Evolutionary conservation across 2,113 vertebrate species (phyloP).

Genomic region (Eulemur rufifrons): DNA sequence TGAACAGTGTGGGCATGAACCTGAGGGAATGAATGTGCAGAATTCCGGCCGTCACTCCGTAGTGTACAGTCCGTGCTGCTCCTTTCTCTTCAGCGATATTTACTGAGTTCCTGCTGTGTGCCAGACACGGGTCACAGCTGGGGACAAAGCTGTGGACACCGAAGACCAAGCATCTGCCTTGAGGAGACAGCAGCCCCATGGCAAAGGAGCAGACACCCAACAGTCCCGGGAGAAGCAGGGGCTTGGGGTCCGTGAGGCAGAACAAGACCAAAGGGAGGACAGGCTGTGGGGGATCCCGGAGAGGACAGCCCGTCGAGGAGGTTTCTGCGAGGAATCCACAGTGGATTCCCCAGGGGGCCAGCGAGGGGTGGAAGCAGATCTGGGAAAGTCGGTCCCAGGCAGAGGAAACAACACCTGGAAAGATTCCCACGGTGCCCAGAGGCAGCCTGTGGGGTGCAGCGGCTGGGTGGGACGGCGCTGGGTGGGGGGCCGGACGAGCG

Average conservation of each 20-base stretch:
- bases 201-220: background rate
- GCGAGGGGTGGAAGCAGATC: too few species aligned
- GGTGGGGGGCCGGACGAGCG: accelerated
- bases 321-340: background rate
- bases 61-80: background rate
- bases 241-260: accelerated
- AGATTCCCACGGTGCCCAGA: accelerated
- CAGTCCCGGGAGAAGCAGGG: accelerated
- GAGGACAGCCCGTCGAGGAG: too few species aligned
- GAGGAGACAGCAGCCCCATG: background rate
- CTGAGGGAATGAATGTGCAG: accelerated
- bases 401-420: accelerated
- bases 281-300: accelerated
- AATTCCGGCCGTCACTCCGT: background rate
- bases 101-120: background rate
- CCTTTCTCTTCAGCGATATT: background rate
- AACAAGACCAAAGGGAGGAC: accelerated
- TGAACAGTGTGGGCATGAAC: background rate
- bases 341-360: accelerated
- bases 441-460: background rate
- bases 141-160: accelerated
- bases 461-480: too few species aligned
- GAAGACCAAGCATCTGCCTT: background rate
- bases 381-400: background rate
- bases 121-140: background rate